phyloP scores from a whole-genome alignment of 2,797 vertebrate genomes.

The Phalanger gymnotis region DNA sequence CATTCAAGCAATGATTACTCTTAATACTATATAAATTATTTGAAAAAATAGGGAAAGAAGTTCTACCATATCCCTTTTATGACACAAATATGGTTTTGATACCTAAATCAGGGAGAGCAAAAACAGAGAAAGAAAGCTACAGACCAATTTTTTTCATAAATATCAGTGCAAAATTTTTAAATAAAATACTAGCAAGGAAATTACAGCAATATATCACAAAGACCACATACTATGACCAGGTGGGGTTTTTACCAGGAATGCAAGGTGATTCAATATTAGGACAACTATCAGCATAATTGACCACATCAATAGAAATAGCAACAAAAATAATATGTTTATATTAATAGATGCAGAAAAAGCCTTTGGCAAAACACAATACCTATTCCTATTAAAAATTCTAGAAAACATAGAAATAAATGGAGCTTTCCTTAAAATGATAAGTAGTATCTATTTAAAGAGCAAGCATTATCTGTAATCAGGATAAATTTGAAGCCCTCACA shows the following conservation, averaged over 20 bases:
- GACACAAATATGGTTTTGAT: not conserved
- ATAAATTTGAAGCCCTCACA: not conserved
- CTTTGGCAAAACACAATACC: not conserved
- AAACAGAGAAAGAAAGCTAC: not conserved
- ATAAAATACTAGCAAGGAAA: not conserved
- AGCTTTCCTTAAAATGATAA: not conserved
- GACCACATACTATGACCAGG: not conserved
- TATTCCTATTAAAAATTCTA: not conserved
- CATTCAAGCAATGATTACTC: not conserved
- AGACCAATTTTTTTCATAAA: not conserved
- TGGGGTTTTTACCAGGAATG: not conserved
- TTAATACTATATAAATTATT: not conserved
- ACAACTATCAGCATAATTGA: not conserved
- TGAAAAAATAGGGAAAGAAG: not conserved
- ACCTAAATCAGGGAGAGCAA: not conserved
- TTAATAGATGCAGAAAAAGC: not conserved
- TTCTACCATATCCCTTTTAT: not conserved
- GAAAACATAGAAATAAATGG: not conserved
- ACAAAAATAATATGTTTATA: not conserved
- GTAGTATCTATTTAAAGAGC: not conserved
- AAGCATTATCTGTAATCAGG: not conserved
- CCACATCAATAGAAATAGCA: not conserved
- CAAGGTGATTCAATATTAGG: not conserved
- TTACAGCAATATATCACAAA: not conserved
- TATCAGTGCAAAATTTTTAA: not conserved